phyloP scores from a whole-genome alignment of 1,140 invertebrate genomes.

The Papilio polytes region DNA sequence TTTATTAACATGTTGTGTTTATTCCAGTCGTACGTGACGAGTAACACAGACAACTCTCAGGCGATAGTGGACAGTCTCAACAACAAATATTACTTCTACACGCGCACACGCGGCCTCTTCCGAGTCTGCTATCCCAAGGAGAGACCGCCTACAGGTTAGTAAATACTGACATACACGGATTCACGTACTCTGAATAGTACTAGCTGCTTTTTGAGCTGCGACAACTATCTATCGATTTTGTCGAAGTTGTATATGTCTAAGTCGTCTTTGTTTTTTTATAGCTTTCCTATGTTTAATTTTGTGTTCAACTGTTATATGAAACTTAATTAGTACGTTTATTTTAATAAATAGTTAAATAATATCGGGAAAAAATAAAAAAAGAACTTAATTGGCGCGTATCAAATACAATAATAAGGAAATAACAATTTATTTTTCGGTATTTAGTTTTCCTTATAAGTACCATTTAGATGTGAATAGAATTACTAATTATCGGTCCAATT shows the following conservation, averaged over 20 bases:
- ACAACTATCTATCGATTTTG: too few species aligned
- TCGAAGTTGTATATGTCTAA: too few species aligned
- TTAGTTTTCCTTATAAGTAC: background rate
- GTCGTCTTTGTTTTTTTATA: background rate
- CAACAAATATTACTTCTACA: constrained; percentile 93
- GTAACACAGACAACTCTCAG: constrained; percentile 88
- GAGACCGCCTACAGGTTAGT: constrained; percentile 91
- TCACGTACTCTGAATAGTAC: background rate
- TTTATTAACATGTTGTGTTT: constrained; percentile 1
- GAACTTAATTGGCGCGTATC: background rate
- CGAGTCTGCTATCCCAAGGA: constrained; percentile 96
- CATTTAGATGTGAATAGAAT: background rate
- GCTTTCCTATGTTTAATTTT: background rate
- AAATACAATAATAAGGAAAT: background rate
- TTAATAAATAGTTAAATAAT: too few species aligned
- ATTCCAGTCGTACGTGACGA: constrained; percentile 89
- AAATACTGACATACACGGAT: background rate
- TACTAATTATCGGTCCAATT: constrained; percentile 2
- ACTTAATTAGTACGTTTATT: too few species aligned
- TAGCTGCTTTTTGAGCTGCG: too few species aligned
- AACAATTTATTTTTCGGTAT: background rate
- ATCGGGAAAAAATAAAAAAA: too few species aligned
- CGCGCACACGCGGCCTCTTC: constrained; percentile 94
- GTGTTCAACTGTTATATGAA: too few species aligned
- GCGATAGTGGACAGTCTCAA: constrained; percentile 91